A percentile compares a stretch with the other conserved stretches of the same genome.
phyloP scores from a whole-genome alignment of 2,888 invertebrate species.

The Pycnomerus fuliginosus region DNA sequence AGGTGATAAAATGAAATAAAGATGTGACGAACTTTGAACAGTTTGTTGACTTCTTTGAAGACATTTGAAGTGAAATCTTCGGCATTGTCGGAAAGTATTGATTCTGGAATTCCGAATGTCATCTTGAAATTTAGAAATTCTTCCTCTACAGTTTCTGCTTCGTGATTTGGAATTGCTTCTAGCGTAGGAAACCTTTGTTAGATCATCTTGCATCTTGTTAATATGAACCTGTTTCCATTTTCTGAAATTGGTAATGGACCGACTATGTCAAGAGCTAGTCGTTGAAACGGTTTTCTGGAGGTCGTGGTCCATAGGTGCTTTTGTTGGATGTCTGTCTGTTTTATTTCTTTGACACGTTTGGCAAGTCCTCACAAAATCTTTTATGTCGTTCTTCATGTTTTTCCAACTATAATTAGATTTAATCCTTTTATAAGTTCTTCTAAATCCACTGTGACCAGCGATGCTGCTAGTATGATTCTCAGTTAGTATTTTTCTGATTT shows the following conservation, averaged over 20 bases:
- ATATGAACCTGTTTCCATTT: neutral
- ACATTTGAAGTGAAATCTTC: constrained; percentile 28
- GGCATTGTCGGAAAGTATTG: constrained; percentile 27
- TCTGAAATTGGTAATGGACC: constrained; percentile 25
- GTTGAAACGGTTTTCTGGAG: constrained; percentile 33
- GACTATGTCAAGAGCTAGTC: constrained; percentile 38
- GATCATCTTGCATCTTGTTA: too few relatives aligned
- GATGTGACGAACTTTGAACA: neutral
- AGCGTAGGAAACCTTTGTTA: neutral
- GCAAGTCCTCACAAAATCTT: constrained; percentile 37
- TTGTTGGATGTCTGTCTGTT: constrained; percentile 24
- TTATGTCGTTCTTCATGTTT: constrained; percentile 40
- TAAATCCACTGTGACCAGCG: constrained; percentile 31
- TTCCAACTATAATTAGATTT: constrained; percentile 37
- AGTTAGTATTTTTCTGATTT: constrained; percentile 29
- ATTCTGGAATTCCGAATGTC: constrained; percentile 17
- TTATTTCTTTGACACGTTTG: constrained; percentile 41
- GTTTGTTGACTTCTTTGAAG: neutral
- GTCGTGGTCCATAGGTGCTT: constrained; percentile 39
- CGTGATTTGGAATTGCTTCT: neutral
- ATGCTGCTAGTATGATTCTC: constrained; percentile 28
- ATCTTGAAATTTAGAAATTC: neutral
- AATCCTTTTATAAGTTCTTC: constrained; percentile 33
- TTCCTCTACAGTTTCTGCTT: neutral
- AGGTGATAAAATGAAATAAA: neutral